phyloP scores from a whole-genome alignment of 2,888 invertebrate species.

The Patella depressa region DNA sequence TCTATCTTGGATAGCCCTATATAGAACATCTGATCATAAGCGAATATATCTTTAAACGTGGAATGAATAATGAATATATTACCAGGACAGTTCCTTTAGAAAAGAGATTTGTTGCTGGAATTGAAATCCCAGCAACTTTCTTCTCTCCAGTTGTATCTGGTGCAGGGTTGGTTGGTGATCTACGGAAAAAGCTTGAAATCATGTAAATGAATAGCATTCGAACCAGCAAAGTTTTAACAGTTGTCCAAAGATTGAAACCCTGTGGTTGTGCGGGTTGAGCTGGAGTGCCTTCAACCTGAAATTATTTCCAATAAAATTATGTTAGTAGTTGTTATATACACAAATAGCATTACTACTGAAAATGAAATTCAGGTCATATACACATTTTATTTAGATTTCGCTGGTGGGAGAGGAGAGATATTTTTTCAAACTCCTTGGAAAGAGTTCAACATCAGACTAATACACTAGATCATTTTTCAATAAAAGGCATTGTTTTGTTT shows the following conservation, averaged over 20 bases:
- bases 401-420: too few species aligned
- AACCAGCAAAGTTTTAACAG: slow-evolving; percentile 88
- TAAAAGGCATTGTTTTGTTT: too few species aligned
- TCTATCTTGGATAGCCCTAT: too few species aligned
- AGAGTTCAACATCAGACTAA: too few species aligned
- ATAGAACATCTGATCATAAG: too few species aligned
- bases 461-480: too few species aligned
- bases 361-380: too few species aligned
- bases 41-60: too few species aligned
- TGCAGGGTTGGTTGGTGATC: slow-evolving; percentile 68
- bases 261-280: slow-evolving; percentile 16
- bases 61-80: slow-evolving; percentile 24
- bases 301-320: neutral
- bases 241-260: slow-evolving; percentile 61
- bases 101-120: slow-evolving; percentile 67
- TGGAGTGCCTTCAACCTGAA: neutral
- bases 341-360: too few species aligned
- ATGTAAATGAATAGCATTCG: slow-evolving; percentile 93
- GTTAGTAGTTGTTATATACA: neutral
- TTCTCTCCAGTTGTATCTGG: slow-evolving; percentile 70
- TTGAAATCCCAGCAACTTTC: slow-evolving; percentile 24
- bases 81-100: slow-evolving; percentile 84
- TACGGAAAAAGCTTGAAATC: slow-evolving; percentile 89
- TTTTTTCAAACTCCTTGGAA: too few species aligned
- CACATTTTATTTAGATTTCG: too few species aligned